Evolutionary conservation across 1,140 invertebrate species (phyloP).

Genomic region (Pseudachorutes palmiensis): DNA sequence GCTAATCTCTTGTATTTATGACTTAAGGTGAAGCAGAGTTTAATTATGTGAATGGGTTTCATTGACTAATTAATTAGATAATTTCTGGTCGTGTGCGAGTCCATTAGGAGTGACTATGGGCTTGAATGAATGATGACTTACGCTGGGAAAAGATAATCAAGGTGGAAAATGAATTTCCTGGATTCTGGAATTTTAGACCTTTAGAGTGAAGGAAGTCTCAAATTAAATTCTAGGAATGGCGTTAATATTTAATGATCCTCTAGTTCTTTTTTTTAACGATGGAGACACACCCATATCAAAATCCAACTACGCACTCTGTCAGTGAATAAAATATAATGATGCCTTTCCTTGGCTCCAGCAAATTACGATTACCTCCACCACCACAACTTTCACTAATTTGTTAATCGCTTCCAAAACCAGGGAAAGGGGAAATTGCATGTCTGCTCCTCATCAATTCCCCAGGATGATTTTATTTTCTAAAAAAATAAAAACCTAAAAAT

Average conservation of each 20-base stretch:
- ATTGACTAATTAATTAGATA: too few relatives aligned
- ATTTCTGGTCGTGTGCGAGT: too few relatives aligned
- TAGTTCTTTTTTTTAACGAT: background rate
- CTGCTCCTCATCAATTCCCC: background rate
- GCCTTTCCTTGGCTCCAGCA: background rate
- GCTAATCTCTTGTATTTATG: too few relatives aligned
- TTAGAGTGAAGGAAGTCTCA: background rate
- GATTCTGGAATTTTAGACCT: background rate
- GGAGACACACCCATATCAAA: conserved; percentile 7
- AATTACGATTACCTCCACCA: background rate
- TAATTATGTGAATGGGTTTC: too few relatives aligned
- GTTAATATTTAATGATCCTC: conserved; percentile 5
- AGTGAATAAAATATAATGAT: background rate
- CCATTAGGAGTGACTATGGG: too few relatives aligned
- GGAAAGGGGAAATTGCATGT: background rate
- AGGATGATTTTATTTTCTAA: background rate
- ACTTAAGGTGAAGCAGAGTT: too few relatives aligned
- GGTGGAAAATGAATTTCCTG: background rate
- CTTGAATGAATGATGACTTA: too few relatives aligned
- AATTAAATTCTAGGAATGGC: background rate
- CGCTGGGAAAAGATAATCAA: background rate
- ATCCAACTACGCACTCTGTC: background rate
- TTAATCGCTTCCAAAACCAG: background rate
- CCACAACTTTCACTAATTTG: background rate
- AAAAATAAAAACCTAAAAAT: background rate